These are phyloP conservation scores for Toxotes chatareus DNA, from an alignment of 2,113 vertebrate genomes.

Conservation along the genomic window DNA sequence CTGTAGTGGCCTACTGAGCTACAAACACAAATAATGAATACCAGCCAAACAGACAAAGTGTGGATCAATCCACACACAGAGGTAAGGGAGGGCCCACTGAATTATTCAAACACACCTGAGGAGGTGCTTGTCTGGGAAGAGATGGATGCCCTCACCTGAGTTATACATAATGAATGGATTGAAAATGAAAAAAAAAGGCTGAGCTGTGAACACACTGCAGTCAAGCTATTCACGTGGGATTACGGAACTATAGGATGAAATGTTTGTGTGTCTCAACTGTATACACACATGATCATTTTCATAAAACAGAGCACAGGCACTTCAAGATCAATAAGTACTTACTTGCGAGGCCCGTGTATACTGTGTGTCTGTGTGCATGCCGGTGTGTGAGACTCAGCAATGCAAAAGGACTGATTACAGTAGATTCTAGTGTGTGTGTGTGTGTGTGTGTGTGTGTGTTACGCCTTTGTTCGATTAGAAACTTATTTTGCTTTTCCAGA, in stretches of 20 bases:
- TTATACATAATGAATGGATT: slow-evolving; percentile 72
- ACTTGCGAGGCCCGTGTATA: neutral
- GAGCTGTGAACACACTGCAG: slow-evolving; percentile 16
- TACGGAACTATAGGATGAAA: slow-evolving; percentile 6
- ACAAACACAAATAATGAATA: slow-evolving; percentile 70
- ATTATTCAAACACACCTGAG: slow-evolving; percentile 80
- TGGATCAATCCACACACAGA: slow-evolving; percentile 64
- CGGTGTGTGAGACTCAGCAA: neutral
- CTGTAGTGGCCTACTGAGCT: slow-evolving; percentile 70
- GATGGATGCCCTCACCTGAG: slow-evolving; percentile 72
- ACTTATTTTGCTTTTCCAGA: slow-evolving; percentile 36
- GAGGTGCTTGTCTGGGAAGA: slow-evolving; percentile 71
- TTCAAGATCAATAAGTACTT: neutral
- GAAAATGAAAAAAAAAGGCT: slow-evolving; percentile 27
- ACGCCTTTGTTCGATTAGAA: slow-evolving; percentile 14
- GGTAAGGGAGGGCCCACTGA: slow-evolving; percentile 59
- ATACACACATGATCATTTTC: neutral
- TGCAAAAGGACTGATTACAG: slow-evolving; percentile 4
- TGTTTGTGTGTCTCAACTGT: neutral
- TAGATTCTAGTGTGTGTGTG: slow-evolving; percentile 1
- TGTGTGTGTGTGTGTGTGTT: slow-evolving; percentile 14
- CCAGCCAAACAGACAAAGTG: slow-evolving; percentile 56
- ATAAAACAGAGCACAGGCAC: neutral
- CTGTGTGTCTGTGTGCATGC: neutral
- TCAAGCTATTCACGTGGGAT: neutral